Conservation (phyloP, 2,888 invertebrate species). For the Tachystola acroxantha region DNA sequence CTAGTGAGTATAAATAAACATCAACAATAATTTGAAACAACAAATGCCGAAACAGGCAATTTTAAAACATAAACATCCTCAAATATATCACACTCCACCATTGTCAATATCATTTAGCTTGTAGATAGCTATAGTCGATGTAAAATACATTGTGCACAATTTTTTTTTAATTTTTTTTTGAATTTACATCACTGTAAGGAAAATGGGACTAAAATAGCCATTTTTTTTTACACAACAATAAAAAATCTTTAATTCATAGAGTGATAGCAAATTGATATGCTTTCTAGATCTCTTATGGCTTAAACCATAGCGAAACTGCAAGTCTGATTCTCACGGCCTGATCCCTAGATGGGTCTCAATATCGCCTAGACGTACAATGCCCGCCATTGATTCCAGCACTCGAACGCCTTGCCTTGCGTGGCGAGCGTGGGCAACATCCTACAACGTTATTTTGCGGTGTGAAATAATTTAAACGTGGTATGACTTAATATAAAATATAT, state of each 20-base stretch:
- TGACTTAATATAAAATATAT: no score
- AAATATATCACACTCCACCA: neutral
- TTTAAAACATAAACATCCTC: neutral
- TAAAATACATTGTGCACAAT: no score
- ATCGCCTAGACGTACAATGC: conserved; percentile 30
- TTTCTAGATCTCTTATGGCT: conserved; percentile 9
- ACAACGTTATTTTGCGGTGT: conserved; percentile 21
- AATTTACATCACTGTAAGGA: no score
- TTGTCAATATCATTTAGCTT: no score
- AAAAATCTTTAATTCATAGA: no score
- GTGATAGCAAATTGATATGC: no score
- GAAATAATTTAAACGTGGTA: conserved; percentile 12
- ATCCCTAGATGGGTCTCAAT: conserved; percentile 17
- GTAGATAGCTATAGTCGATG: no score
- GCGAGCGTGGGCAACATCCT: conserved; percentile 37
- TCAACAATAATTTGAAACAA: neutral
- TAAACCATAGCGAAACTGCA: conserved; percentile 12
- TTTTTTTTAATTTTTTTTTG: no score
- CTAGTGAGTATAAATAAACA: no score
- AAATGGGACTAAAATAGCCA: no score
- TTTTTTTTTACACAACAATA: no score
- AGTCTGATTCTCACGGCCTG: conserved; percentile 17
- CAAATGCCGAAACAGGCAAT: neutral
- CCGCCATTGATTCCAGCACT: conserved; percentile 35
- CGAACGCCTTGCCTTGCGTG: conserved; percentile 28